These are phyloP conservation scores for Carassius auratus DNA, from an alignment of 2,113 vertebrate species.

Conservation along the genomic window DNA sequence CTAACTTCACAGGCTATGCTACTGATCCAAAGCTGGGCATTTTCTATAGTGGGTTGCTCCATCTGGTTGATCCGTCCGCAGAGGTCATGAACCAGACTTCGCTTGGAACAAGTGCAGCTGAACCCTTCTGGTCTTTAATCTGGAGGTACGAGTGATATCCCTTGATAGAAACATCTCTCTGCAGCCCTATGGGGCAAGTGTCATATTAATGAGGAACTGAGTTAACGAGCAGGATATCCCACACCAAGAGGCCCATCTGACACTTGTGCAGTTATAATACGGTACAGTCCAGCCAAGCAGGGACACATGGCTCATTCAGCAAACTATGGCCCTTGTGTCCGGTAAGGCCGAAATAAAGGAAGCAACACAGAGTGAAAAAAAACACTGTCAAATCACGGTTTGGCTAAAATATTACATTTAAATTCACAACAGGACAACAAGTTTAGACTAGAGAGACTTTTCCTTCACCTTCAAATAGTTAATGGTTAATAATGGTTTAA, in stretches of 20 bases:
- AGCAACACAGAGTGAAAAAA: not conserved
- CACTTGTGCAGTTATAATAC: conserved; percentile 50
- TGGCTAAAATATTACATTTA: not conserved
- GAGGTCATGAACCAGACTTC: not conserved
- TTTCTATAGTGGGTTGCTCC: conserved; percentile 26
- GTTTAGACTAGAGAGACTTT: not conserved
- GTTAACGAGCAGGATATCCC: conserved; percentile 59
- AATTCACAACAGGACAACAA: not conserved
- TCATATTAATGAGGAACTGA: conserved; percentile 45
- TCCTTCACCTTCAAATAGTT: not conserved
- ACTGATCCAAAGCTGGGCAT: not conserved
- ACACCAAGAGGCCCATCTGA: conserved; percentile 36
- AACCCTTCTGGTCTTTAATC: conserved; percentile 31
- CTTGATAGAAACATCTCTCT: not conserved
- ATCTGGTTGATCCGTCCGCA: not conserved
- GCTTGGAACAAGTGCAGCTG: not conserved
- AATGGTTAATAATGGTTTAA: conserved; percentile 1
- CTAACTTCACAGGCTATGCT: not conserved
- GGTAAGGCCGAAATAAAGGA: not conserved
- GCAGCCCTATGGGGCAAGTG: conserved; percentile 41
- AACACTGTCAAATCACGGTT: not conserved
- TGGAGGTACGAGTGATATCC: conserved; percentile 21
- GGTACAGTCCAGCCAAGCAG: conserved; percentile 38
- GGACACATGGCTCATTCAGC: not conserved
- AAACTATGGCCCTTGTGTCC: not conserved